phyloP scores from a whole-genome alignment of 2,113 vertebrate species.

The Syngnathus typhle region DNA sequence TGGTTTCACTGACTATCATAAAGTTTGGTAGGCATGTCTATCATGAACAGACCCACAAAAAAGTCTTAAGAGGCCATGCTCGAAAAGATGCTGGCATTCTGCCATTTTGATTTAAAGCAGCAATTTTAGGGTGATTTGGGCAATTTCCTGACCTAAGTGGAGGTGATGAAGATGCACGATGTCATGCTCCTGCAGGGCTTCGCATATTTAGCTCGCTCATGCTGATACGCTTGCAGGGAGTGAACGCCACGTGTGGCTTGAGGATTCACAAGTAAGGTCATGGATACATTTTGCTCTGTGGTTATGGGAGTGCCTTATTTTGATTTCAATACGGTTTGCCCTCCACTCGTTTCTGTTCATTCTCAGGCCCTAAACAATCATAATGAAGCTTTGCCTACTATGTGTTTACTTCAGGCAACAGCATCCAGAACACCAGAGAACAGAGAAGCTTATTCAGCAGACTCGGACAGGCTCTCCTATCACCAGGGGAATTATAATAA shows the following conservation, averaged over 20 bases:
- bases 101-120: not conserved
- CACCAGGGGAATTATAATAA: not conserved
- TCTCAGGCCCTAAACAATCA: not conserved
- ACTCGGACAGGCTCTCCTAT: not conserved
- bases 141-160: not conserved
- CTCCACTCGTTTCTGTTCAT: not conserved
- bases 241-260: slow-evolving; percentile 9
- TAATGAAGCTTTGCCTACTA: not conserved
- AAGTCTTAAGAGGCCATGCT: not conserved
- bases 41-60: not conserved
- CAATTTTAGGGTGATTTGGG: not conserved
- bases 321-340: not conserved
- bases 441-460: not conserved
- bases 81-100: not conserved
- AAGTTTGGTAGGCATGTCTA: not conserved
- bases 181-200: slow-evolving; percentile 23
- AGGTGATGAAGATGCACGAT: not conserved
- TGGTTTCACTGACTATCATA: not conserved
- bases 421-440: not conserved
- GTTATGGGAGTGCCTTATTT: not conserved
- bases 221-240: slow-evolving; percentile 24
- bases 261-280: not conserved
- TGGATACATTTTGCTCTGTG: not conserved
- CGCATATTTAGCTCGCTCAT: slow-evolving; percentile 9
- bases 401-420: not conserved